Evolutionary conservation across 2,113 vertebrate genomes (phyloP).

Genomic region (Corythoichthys intestinalis): DNA sequence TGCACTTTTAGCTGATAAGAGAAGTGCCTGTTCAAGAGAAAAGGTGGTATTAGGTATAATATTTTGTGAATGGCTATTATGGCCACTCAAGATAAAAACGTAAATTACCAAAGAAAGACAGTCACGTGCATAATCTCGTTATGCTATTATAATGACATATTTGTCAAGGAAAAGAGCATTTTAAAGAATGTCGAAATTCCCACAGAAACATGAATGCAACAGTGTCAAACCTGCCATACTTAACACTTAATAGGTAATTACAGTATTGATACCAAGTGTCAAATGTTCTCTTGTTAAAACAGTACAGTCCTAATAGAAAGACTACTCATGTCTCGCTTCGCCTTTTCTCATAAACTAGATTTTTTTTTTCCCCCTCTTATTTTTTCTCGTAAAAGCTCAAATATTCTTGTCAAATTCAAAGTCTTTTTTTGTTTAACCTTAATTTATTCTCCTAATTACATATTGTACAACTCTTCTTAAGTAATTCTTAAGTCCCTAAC

Average conservation of each 20-base stretch:
- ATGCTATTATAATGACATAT: neutral
- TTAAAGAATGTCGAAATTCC: neutral
- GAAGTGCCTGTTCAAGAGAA: constrained; percentile 22
- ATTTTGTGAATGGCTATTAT: neutral
- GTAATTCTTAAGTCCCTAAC: neutral
- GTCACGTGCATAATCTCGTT: neutral
- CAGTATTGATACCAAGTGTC: neutral
- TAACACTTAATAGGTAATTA: neutral
- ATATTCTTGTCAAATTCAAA: neutral
- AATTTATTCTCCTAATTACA: neutral
- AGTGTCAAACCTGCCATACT: neutral
- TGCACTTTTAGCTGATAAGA: constrained; percentile 11
- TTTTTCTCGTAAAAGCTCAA: neutral
- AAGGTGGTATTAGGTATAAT: neutral
- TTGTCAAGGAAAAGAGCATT: neutral
- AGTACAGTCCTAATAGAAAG: neutral
- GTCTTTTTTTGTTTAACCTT: neutral
- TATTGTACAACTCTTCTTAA: neutral
- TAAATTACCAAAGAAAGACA: neutral
- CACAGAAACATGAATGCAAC: neutral
- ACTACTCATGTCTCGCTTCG: neutral
- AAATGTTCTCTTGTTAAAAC: neutral
- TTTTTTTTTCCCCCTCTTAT: neutral
- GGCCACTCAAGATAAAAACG: neutral
- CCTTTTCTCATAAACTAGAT: neutral